These are phyloP conservation scores for Drosophila rubida DNA, from an alignment of 2,888 invertebrate species.

Conservation along the genomic window DNA sequence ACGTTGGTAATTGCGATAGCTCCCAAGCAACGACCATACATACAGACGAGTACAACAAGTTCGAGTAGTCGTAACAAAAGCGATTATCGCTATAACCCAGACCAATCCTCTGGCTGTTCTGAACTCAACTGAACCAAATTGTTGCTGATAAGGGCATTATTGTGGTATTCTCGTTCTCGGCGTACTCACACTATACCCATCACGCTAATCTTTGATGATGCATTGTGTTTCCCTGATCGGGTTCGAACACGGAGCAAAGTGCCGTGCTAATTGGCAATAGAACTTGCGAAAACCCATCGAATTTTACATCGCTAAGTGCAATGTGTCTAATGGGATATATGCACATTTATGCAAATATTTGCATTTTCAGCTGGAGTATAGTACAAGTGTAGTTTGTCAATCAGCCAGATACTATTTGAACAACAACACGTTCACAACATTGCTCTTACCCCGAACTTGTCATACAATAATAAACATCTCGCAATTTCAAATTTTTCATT, in stretches of 20 bases:
- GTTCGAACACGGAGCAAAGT: constrained; percentile 16
- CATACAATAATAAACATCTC: background rate
- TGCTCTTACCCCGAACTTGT: background rate
- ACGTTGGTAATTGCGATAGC: constrained; percentile 51
- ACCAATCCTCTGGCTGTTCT: constrained; percentile 42
- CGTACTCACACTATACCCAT: constrained; percentile 3
- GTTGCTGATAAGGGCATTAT: constrained; percentile 49
- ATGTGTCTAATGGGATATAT: constrained; percentile 20
- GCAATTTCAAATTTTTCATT: too few relatives aligned
- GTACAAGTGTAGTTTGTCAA: background rate
- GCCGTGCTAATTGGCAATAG: constrained; percentile 4
- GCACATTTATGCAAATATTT: constrained; percentile 12
- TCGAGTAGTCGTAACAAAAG: constrained; percentile 4
- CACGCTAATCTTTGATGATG: constrained; percentile 19
- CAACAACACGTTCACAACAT: background rate
- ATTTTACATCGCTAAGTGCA: constrained; percentile 40
- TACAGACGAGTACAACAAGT: constrained; percentile 5
- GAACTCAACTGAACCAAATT: constrained; percentile 37
- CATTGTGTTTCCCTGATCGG: constrained; percentile 5
- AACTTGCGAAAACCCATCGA: background rate
- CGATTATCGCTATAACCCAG: constrained; percentile 43
- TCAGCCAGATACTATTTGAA: background rate
- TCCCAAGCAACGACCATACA: constrained; percentile 24
- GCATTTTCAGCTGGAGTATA: background rate
- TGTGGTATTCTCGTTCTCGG: background rate